These are phyloP conservation scores for Chouioia cunea DNA, from an alignment of 2,888 invertebrate genomes.

Conservation along the genomic window DNA sequence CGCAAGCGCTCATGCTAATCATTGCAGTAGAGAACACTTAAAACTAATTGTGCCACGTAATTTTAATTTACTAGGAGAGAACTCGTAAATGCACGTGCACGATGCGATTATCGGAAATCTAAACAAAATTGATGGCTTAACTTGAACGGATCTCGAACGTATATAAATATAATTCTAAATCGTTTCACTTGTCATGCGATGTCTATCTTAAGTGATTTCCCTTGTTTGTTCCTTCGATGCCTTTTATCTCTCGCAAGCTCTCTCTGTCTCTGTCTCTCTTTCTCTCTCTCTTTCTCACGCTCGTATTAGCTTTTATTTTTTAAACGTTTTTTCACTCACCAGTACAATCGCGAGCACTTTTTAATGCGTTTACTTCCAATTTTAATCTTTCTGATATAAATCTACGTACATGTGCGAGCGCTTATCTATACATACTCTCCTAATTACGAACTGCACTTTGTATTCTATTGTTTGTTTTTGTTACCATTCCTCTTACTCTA, in stretches of 20 bases:
- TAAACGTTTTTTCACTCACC: slow-evolving; percentile 20
- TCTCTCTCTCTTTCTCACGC: no score
- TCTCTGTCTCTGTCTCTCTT: no score
- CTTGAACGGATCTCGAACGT: background rate
- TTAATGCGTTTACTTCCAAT: slow-evolving; percentile 21
- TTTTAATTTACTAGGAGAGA: no score
- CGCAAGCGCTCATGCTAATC: no score
- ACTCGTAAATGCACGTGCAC: no score
- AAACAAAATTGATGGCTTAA: slow-evolving; percentile 18
- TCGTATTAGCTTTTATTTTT: slow-evolving; percentile 16
- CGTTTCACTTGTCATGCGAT: slow-evolving; percentile 33
- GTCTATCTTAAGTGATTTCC: slow-evolving; percentile 44
- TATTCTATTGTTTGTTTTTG: background rate
- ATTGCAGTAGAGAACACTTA: no score
- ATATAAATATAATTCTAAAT: slow-evolving; percentile 18
- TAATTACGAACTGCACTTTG: slow-evolving; percentile 12
- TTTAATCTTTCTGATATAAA: slow-evolving; percentile 25
- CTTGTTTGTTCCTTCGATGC: slow-evolving; percentile 35
- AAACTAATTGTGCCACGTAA: no score
- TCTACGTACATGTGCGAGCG: background rate
- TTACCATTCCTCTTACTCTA: no score
- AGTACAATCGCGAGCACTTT: slow-evolving; percentile 3
- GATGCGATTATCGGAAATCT: background rate
- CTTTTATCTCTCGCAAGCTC: slow-evolving; percentile 13
- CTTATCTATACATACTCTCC: slow-evolving; percentile 5